Conservation (phyloP, 2,888 invertebrate species). For the Agrotis segetum region DNA sequence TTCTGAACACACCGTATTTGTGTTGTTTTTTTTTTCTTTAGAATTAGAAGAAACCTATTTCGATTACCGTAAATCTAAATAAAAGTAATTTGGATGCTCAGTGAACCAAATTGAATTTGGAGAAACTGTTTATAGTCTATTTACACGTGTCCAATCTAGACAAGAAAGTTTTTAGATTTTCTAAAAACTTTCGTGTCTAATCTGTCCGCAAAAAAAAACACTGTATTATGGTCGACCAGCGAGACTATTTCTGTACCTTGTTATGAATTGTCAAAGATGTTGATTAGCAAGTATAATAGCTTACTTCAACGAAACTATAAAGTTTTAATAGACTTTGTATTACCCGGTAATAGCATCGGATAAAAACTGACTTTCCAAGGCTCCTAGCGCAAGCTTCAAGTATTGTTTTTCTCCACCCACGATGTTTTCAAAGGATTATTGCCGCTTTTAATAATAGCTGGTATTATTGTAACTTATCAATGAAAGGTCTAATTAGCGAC, state of each 20-base stretch:
- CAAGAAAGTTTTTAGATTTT: neutral
- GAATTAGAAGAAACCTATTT: neutral
- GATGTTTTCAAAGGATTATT: neutral
- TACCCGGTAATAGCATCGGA: neutral
- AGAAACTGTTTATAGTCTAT: neutral
- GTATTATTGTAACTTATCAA: neutral
- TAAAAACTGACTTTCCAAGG: neutral
- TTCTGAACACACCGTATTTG: neutral
- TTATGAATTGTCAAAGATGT: neutral
- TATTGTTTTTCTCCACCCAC: neutral
- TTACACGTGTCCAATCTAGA: conserved; percentile 6
- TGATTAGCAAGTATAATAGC: conserved; percentile 7
- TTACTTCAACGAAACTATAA: neutral
- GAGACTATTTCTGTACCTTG: neutral
- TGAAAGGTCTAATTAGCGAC: neutral
- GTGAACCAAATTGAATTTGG: neutral
- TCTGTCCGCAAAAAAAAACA: too few species aligned
- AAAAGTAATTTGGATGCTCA: neutral
- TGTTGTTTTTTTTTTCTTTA: neutral
- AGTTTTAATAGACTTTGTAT: conserved; percentile 15
- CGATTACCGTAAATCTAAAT: conserved; percentile 4
- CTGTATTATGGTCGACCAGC: neutral
- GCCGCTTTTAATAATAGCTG: neutral
- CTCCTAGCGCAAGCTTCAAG: too few species aligned
- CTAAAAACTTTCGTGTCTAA: too few species aligned